Evolutionary conservation across 2,888 invertebrate species (phyloP).

Genomic region (Cybosia mesomella): DNA sequence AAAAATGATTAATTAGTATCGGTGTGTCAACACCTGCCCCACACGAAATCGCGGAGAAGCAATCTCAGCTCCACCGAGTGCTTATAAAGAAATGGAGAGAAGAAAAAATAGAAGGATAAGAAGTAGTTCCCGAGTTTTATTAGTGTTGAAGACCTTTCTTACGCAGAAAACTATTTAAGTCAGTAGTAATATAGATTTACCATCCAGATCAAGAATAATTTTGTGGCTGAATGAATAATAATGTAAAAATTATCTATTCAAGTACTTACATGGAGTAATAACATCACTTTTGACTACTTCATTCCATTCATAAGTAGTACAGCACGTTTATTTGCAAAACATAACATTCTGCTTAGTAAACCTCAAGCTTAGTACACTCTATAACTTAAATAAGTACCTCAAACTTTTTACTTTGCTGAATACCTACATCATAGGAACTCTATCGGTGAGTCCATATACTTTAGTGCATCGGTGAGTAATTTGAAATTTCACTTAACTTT

Average conservation of each 20-base stretch:
- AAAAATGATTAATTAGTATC: not conserved
- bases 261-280: not conserved
- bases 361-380: constrained; percentile 27
- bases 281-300: not conserved
- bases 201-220: too few species aligned
- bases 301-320: constrained; percentile 6
- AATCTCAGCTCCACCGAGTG: not conserved
- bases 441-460: constrained; percentile 42
- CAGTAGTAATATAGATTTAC: too few species aligned
- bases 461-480: constrained; percentile 55
- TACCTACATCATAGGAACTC: constrained; percentile 33
- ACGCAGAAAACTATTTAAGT: too few species aligned
- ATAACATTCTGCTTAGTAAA: constrained; percentile 16
- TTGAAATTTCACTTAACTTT: constrained; percentile 59
- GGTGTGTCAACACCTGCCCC: too few species aligned
- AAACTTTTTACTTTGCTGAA: constrained; percentile 55
- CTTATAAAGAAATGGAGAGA: too few species aligned
- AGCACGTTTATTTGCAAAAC: constrained; percentile 9
- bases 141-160: too few species aligned
- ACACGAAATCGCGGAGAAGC: too few species aligned
- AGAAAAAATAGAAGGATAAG: too few species aligned
- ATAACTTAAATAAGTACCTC: constrained; percentile 30
- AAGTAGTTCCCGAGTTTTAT: too few species aligned
- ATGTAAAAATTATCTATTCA: not conserved
- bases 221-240: not conserved